These are phyloP conservation scores for Eudorcas thomsonii DNA, from an alignment of 2,113 vertebrate species.

Conservation along the genomic window DNA sequence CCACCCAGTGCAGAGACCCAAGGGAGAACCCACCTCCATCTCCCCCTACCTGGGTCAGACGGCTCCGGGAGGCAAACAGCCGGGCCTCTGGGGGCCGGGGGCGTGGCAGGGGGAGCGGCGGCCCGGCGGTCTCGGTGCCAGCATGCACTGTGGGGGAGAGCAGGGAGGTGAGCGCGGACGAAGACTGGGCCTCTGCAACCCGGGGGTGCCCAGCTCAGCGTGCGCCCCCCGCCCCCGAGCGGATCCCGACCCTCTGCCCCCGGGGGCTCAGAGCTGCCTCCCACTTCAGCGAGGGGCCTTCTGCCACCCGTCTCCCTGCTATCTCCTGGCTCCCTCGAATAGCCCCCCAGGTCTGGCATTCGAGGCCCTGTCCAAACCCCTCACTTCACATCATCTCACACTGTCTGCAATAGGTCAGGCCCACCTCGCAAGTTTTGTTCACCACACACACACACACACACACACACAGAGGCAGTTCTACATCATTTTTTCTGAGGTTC, in stretches of 20 bases:
- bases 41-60: conserved; percentile 80
- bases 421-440: neutral
- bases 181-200: neutral
- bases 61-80: conserved; percentile 64
- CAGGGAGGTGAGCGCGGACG: neutral
- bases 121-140: conserved; percentile 62
- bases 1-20: neutral
- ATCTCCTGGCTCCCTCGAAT: accelerated
- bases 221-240: neutral
- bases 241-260: neutral
- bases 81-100: conserved; percentile 50
- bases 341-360: neutral
- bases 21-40: neutral
- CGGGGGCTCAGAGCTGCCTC: neutral
- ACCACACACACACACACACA: neutral
- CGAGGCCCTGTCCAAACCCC: neutral
- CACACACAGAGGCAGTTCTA: no score
- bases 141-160: conserved; percentile 75
- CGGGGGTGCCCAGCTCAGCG: neutral
- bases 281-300: neutral
- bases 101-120: conserved; percentile 47
- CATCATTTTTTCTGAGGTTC: neutral
- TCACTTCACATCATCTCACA: neutral
- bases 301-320: neutral
- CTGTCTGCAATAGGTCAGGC: neutral